These are phyloP conservation scores for Telmatherina bonti DNA, from an alignment of 2,797 vertebrate genomes.

Conservation along the genomic window DNA sequence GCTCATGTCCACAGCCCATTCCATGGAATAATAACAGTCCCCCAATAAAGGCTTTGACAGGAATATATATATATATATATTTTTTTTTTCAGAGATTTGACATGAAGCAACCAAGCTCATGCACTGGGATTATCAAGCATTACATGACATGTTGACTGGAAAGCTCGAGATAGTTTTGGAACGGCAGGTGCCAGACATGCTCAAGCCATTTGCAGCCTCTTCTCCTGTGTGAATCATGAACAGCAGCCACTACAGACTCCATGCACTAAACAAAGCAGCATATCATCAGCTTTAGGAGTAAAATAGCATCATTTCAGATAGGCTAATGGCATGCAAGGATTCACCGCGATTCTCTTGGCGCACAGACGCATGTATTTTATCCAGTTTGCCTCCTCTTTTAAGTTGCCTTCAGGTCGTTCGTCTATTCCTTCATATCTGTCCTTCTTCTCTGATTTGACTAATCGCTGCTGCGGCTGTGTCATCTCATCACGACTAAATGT, in stretches of 20 bases:
- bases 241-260: conserved; percentile 59
- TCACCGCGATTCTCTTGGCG: conserved; percentile 76
- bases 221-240: conserved; percentile 48
- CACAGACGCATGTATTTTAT: conserved; percentile 70
- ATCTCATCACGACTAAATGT: conserved; percentile 68
- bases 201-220: conserved; percentile 63
- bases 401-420: conserved; percentile 58
- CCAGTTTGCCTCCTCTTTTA: conserved; percentile 69
- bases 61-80: not conserved
- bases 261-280: conserved; percentile 74
- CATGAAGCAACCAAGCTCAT: conserved; percentile 62
- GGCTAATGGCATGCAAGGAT: conserved; percentile 77
- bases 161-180: conserved; percentile 68
- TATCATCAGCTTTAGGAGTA: conserved; percentile 44
- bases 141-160: conserved; percentile 34
- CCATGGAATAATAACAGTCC: conserved; percentile 45
- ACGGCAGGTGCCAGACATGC: conserved; percentile 74
- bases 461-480: conserved; percentile 58
- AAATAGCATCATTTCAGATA: conserved; percentile 54
- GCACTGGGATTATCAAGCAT: conserved; percentile 49
- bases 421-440: conserved; percentile 65
- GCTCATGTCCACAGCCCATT: conserved; percentile 45
- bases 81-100: conserved; percentile 5
- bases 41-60: conserved; percentile 19
- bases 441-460: conserved; percentile 57